These are phyloP conservation scores for Euwallacea similis DNA, from an alignment of 1,140 invertebrate genomes.

Conservation along the genomic window DNA sequence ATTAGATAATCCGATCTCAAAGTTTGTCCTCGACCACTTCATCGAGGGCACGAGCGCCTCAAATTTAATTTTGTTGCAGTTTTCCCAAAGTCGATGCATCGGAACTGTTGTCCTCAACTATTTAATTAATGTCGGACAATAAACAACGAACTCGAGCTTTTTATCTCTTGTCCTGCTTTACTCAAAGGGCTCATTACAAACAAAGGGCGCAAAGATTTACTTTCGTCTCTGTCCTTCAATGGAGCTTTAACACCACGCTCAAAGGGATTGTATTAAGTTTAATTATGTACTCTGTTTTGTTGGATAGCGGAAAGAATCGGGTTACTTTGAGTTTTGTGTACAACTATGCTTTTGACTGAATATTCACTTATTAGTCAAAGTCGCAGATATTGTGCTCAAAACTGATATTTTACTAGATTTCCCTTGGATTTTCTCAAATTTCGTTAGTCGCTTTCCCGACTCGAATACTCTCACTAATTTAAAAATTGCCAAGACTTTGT, in stretches of 20 bases:
- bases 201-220: constrained; percentile 19
- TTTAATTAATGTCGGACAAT: constrained; percentile 19
- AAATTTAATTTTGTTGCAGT: constrained; percentile 17
- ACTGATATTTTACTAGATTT: too few species aligned
- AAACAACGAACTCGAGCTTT: constrained; percentile 18
- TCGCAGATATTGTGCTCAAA: too few species aligned
- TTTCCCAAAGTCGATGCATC: not conserved
- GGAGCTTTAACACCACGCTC: not conserved
- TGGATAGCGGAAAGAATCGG: too few species aligned
- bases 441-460: too few species aligned
- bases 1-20: too few species aligned
- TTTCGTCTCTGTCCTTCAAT: constrained; percentile 17
- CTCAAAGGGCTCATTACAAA: constrained; percentile 23
- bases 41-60: not conserved
- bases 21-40: too few species aligned
- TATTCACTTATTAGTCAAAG: too few species aligned
- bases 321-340: too few species aligned
- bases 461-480: too few species aligned
- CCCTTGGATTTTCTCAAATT: too few species aligned
- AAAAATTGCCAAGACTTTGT: not conserved
- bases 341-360: too few species aligned
- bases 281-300: constrained; percentile 2
- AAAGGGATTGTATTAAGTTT: constrained; percentile 23
- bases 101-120: constrained; percentile 9
- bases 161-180: constrained; percentile 2